Conservation (phyloP, 2,888 invertebrate species). For the Conomelus anceps region DNA sequence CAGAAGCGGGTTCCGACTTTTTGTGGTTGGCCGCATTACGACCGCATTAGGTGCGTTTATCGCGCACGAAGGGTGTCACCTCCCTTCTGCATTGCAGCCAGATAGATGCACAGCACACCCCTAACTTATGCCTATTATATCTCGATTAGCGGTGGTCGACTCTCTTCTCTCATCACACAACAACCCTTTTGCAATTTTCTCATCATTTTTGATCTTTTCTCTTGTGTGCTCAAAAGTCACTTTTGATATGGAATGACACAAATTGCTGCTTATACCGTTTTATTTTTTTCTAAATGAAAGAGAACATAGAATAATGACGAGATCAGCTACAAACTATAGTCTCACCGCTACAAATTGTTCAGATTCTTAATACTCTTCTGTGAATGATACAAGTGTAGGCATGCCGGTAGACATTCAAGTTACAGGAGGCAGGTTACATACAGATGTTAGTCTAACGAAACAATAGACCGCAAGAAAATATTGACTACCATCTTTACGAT, state of each 20-base stretch:
- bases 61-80: neutral
- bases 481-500: no score
- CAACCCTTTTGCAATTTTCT: neutral
- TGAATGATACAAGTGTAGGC: no score
- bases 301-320: neutral
- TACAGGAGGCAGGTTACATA: no score
- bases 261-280: neutral
- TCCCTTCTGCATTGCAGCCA: neutral
- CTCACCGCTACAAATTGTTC: no score
- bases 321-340: no score
- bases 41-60: neutral
- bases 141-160: constrained; percentile 1
- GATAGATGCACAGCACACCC: neutral
- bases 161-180: neutral
- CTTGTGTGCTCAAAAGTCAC: neutral
- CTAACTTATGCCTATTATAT: constrained; percentile 3
- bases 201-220: neutral
- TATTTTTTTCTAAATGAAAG: neutral
- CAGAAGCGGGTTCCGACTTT: neutral
- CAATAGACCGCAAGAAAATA: no score
- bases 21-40: neutral
- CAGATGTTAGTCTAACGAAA: no score
- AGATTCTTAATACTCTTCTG: no score
- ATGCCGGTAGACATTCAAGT: no score
- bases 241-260: neutral